Percentiles rank a stretch among this genome's conserved stretches.
Evolutionary conservation across 2,113 vertebrate species (phyloP).

Genomic region (Callospermophilus lateralis): DNA sequence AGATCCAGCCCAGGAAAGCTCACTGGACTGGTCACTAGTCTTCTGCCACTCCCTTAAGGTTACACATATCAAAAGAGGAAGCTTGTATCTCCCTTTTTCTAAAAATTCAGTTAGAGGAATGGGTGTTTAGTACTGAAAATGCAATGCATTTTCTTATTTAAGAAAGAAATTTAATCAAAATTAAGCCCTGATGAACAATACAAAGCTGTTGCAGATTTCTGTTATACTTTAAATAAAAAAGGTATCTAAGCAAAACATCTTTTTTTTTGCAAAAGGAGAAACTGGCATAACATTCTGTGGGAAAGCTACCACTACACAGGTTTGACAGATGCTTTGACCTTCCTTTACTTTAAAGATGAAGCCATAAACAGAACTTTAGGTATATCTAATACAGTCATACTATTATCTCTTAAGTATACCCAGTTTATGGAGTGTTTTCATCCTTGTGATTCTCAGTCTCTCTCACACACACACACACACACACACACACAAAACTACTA

Average conservation of each 20-base stretch:
- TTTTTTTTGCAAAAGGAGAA: slow-evolving; percentile 26
- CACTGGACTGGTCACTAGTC: background rate
- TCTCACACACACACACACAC: background rate
- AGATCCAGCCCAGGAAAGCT: accelerated
- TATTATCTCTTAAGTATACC: background rate
- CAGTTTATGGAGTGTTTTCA: background rate
- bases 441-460: background rate
- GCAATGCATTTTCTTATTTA: background rate
- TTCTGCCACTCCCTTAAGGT: background rate
- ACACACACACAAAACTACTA: background rate
- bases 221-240: slow-evolving; percentile 37
- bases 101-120: background rate
- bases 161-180: slow-evolving; percentile 36
- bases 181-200: background rate
- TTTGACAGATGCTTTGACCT: slow-evolving; percentile 27
- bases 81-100: background rate
- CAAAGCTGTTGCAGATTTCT: background rate
- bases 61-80: background rate
- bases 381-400: background rate
- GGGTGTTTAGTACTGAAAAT: background rate
- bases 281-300: background rate
- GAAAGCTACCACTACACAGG: background rate
- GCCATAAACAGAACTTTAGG: background rate
- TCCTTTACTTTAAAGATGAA: background rate
- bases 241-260: background rate